phyloP scores from a whole-genome alignment of 1,140 invertebrate species.

The Dendrolimus kikuchii region DNA sequence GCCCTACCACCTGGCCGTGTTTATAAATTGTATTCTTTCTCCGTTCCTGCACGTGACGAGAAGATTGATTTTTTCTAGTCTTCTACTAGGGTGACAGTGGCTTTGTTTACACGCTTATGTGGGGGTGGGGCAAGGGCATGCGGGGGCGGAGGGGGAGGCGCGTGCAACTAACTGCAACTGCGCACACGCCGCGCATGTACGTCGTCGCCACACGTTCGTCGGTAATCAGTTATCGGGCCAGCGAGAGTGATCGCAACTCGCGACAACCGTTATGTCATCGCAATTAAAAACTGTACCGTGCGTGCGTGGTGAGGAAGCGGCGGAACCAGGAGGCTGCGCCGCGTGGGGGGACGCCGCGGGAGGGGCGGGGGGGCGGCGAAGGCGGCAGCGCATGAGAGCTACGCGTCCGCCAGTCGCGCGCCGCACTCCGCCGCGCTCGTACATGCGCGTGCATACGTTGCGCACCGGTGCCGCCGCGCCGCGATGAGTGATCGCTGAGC shows the following conservation, averaged over 20 bases:
- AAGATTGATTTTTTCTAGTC: too few species aligned
- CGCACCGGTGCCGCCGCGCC: constrained; percentile 26
- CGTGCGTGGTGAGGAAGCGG: constrained; percentile 19
- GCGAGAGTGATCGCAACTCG: neutral
- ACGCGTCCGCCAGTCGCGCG: constrained; percentile 26
- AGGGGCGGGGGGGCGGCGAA: constrained; percentile 17
- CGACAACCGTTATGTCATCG: constrained; percentile 36
- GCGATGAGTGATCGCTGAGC: constrained; percentile 56
- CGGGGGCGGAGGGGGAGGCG: too few species aligned
- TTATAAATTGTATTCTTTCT: too few species aligned
- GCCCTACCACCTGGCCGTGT: too few species aligned
- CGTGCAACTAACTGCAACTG: too few species aligned
- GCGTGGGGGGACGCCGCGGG: constrained; percentile 12
- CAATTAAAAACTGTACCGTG: constrained; percentile 39
- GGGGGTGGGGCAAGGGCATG: too few species aligned
- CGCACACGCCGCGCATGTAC: too few species aligned
- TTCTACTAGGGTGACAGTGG: neutral
- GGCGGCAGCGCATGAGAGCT: constrained; percentile 16
- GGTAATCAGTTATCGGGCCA: neutral
- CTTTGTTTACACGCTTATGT: constrained; percentile 28
- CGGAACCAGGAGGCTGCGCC: constrained; percentile 14
- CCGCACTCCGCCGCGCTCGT: constrained; percentile 37
- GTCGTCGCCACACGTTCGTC: neutral
- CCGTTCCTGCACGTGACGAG: too few species aligned
- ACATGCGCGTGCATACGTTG: constrained; percentile 26